These are phyloP conservation scores for Clunio marinus DNA, from an alignment of 2,888 invertebrate genomes.

Conservation along the genomic window DNA sequence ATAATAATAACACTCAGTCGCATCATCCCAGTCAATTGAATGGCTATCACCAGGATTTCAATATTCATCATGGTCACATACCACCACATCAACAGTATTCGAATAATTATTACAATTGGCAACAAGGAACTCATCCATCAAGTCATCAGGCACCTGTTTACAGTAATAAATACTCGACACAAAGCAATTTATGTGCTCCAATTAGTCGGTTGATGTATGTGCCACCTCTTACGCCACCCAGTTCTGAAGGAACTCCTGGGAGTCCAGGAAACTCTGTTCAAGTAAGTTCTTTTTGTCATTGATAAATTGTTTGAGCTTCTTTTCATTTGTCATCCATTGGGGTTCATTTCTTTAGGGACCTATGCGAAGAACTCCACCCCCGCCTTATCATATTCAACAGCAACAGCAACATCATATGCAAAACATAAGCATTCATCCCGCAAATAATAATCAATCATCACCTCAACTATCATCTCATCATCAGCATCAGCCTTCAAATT, in stretches of 20 bases:
- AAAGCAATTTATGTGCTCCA: conserved; percentile 41
- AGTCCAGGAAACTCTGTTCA: conserved; percentile 69
- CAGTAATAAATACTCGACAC: conserved; percentile 40
- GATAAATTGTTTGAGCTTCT: no score
- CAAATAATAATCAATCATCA: conserved; percentile 42
- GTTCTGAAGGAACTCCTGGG: conserved; percentile 79
- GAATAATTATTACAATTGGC: conserved; percentile 41
- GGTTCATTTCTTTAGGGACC: conserved; percentile 52
- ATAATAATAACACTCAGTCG: conserved; percentile 35
- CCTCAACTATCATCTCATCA: conserved; percentile 38
- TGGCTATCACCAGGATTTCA: conserved; percentile 42
- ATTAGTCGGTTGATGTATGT: conserved; percentile 69
- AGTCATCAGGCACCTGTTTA: conserved; percentile 43
- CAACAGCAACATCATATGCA: conserved; percentile 45
- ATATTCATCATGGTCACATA: conserved; percentile 45
- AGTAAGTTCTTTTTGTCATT: conserved; percentile 46
- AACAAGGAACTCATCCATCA: conserved; percentile 42
- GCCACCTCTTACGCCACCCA: conserved; percentile 81
- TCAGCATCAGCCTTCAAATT: conserved; percentile 38
- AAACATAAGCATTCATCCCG: conserved; percentile 40
- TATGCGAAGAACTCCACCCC: conserved; percentile 68
- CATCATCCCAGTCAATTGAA: conserved; percentile 43
- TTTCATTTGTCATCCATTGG: neutral
- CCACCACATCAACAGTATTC: conserved; percentile 42
- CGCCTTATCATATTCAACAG: conserved; percentile 60